These are phyloP conservation scores for Drosophila niveifrons DNA, from an alignment of 2,888 invertebrate genomes.

Conservation along the genomic window DNA sequence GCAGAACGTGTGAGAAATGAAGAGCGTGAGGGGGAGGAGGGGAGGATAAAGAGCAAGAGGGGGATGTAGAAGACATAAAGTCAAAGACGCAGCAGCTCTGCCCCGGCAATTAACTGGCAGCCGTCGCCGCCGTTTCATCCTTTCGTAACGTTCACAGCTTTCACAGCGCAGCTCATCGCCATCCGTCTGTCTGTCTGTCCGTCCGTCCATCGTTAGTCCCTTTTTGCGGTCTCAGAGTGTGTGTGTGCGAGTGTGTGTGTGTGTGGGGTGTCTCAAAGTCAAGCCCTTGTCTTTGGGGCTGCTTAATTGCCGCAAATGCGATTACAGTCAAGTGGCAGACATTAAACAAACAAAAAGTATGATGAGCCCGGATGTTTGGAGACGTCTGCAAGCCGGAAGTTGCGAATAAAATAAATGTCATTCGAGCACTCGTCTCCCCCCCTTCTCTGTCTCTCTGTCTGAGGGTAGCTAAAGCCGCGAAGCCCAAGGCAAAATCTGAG, in stretches of 20 bases:
- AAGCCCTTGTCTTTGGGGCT: constrained; percentile 69
- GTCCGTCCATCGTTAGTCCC: constrained; percentile 7
- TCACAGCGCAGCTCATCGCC: constrained; percentile 10
- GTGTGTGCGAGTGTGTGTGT: neutral
- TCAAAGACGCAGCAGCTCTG: constrained; percentile 51
- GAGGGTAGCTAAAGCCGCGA: constrained; percentile 12
- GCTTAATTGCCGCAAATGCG: constrained; percentile 85
- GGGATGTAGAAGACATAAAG: constrained; percentile 22
- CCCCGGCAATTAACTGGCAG: constrained; percentile 67
- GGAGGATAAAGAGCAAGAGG: neutral
- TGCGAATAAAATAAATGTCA: constrained; percentile 80
- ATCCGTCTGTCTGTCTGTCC: neutral
- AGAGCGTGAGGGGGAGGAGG: neutral
- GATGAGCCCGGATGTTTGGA: constrained; percentile 74
- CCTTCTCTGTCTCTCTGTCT: neutral
- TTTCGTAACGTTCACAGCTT: constrained; percentile 32
- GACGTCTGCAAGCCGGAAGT: constrained; percentile 77
- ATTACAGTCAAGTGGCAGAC: constrained; percentile 84
- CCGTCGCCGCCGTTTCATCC: constrained; percentile 29
- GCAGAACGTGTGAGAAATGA: neutral
- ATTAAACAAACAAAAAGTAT: constrained; percentile 80
- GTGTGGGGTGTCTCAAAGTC: constrained; percentile 63
- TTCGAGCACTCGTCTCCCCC: constrained; percentile 38
- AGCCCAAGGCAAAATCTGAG: constrained; percentile 11
- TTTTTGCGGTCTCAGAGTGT: neutral